These are phyloP conservation scores for Thunnus albacares DNA, from an alignment of 2,797 vertebrate genomes.

Conservation along the genomic window DNA sequence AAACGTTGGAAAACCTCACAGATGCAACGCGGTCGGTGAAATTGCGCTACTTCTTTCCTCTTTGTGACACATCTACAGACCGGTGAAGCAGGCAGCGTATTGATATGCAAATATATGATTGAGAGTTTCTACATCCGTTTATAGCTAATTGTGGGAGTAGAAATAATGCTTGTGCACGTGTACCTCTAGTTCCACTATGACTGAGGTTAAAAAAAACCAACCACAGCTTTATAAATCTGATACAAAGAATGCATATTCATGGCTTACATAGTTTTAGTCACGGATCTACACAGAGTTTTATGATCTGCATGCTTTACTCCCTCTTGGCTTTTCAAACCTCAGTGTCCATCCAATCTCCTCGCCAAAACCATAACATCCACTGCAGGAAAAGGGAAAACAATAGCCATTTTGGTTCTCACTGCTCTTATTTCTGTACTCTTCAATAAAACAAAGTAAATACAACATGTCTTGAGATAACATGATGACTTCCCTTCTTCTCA, in stretches of 20 bases:
- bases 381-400: slow-evolving; percentile 67
- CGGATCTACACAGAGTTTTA: neutral
- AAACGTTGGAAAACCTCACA: neutral
- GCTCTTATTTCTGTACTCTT: slow-evolving; percentile 27
- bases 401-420: slow-evolving; percentile 28
- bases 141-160: neutral
- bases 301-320: neutral
- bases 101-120: neutral
- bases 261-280: too few species aligned
- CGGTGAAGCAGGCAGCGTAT: neutral
- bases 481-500: slow-evolving; percentile 39
- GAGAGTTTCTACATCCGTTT: neutral
- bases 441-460: slow-evolving; percentile 31
- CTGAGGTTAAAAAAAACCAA: too few species aligned
- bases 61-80: neutral
- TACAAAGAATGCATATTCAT: too few species aligned
- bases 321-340: slow-evolving; percentile 21
- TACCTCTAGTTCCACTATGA: neutral
- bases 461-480: slow-evolving; percentile 41
- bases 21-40: neutral
- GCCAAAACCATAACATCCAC: slow-evolving; percentile 30
- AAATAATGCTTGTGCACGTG: too few species aligned
- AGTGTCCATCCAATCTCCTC: slow-evolving; percentile 2
- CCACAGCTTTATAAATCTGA: too few species aligned
- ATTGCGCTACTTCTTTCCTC: too few species aligned